Percentiles rank a stretch among this genome's conserved stretches.
phyloP scores from a whole-genome alignment of 2,888 invertebrate species.

The Lobophora halterata region DNA sequence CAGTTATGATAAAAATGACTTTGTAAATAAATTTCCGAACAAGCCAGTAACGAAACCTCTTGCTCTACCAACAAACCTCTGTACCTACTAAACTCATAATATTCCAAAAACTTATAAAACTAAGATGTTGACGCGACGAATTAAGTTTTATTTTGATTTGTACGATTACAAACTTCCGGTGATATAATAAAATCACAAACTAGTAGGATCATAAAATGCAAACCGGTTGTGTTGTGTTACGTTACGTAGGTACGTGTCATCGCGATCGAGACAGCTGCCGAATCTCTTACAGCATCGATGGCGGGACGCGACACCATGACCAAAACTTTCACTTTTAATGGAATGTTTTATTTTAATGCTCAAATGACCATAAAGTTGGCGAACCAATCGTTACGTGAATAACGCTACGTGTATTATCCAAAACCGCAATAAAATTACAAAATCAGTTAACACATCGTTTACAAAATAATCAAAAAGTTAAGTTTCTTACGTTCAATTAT shows the following conservation, averaged over 20 bases:
- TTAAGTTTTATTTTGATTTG: slow-evolving; percentile 27
- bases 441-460: no score
- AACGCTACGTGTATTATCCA: no score
- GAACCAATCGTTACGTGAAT: no score
- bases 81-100: no score
- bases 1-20: no score
- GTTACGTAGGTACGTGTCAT: no score
- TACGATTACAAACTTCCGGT: slow-evolving; percentile 22
- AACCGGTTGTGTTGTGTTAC: slow-evolving; percentile 45
- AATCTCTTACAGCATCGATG: slow-evolving; percentile 44
- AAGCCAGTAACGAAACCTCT: no score
- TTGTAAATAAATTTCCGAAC: no score
- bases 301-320: slow-evolving; percentile 34
- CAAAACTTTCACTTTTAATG: slow-evolving; percentile 45
- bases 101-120: slow-evolving; percentile 35
- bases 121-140: slow-evolving; percentile 29
- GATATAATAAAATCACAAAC: slow-evolving; percentile 28
- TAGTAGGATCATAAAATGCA: slow-evolving; percentile 17
- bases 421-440: no score
- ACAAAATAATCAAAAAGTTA: no score
- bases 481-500: no score
- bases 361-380: slow-evolving; percentile 22
- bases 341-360: slow-evolving; percentile 26
- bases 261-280: slow-evolving; percentile 33
- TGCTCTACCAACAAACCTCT: no score